A percentile compares a stretch with the other conserved stretches of the same genome.
Evolutionary conservation across 2,888 invertebrate genomes (phyloP).

Genomic region (Sesia bembeciformis): DNA sequence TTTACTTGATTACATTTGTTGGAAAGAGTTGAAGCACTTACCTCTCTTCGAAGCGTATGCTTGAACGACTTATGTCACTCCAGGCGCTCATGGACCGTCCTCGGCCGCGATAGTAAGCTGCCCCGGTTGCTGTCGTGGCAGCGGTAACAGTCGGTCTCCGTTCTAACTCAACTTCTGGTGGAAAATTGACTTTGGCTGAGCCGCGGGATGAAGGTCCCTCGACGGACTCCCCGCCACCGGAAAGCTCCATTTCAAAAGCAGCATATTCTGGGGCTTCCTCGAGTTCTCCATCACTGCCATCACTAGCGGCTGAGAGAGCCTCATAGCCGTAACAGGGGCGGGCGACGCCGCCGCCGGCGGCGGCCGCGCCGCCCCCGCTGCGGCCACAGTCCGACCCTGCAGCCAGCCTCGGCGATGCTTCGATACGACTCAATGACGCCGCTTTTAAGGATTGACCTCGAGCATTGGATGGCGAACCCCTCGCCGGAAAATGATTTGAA

Average conservation of each 20-base stretch:
- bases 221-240: conserved; percentile 54
- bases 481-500: conserved; percentile 52
- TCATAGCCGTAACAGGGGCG: conserved; percentile 69
- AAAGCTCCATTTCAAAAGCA: conserved; percentile 61
- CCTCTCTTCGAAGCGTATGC: conserved; percentile 87
- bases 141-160: conserved; percentile 57
- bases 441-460: conserved; percentile 54
- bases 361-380: conserved; percentile 35
- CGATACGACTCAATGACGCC: conserved; percentile 64
- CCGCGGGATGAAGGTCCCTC: conserved; percentile 61
- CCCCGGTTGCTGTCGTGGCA: conserved; percentile 36
- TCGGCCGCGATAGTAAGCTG: conserved; percentile 68
- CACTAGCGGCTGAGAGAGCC: conserved; percentile 64
- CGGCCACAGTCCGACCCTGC: conserved; percentile 45
- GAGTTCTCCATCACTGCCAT: conserved; percentile 61
- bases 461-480: conserved; percentile 47
- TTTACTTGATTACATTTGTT: background rate
- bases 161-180: conserved; percentile 70
- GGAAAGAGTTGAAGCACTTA: conserved; percentile 29
- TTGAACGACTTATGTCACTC: conserved; percentile 90
- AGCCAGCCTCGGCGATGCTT: conserved; percentile 55
- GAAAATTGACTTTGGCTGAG: conserved; percentile 80
- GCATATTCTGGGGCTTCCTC: conserved; percentile 59
- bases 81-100: conserved; percentile 90
- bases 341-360: conserved; percentile 45